phyloP scores from a whole-genome alignment of 1,140 invertebrate genomes.

The Micrasema minimum region DNA sequence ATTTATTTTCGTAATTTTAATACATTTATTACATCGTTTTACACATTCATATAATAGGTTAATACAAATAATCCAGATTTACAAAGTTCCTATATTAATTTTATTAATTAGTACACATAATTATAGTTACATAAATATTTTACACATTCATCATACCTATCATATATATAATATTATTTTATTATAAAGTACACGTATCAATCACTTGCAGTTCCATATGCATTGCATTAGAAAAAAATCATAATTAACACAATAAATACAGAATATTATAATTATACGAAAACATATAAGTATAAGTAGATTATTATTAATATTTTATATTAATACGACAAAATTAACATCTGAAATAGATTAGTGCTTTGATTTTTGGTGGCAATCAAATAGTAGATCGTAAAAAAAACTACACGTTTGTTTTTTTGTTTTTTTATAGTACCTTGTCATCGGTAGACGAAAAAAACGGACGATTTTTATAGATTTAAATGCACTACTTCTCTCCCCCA shows the following conservation, averaged over 20 bases:
- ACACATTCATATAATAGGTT: slow-evolving; percentile 8
- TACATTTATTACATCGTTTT: slow-evolving; percentile 22
- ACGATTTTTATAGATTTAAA: too few relatives aligned
- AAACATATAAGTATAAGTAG: not conserved
- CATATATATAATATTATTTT: slow-evolving; percentile 3
- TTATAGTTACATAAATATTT: slow-evolving; percentile 7
- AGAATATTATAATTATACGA: not conserved
- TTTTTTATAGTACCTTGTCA: too few relatives aligned
- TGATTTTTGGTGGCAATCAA: not conserved
- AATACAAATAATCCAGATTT: slow-evolving; percentile 27
- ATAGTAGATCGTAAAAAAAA: not conserved
- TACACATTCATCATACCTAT: not conserved
- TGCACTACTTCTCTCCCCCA: too few relatives aligned
- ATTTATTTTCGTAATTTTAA: slow-evolving; percentile 29
- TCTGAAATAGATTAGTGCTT: not conserved
- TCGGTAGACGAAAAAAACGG: too few relatives aligned
- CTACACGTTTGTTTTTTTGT: not conserved
- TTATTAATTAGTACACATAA: not conserved
- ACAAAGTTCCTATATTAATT: slow-evolving; percentile 5
- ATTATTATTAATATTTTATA: not conserved
- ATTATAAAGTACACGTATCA: not conserved
- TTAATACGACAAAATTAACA: not conserved
- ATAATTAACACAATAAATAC: not conserved
- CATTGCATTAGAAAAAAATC: slow-evolving; percentile 9
- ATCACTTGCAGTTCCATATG: slow-evolving; percentile 25